Conservation (phyloP, 1,140 invertebrate species). For the Drosophila trapezifrons region DNA sequence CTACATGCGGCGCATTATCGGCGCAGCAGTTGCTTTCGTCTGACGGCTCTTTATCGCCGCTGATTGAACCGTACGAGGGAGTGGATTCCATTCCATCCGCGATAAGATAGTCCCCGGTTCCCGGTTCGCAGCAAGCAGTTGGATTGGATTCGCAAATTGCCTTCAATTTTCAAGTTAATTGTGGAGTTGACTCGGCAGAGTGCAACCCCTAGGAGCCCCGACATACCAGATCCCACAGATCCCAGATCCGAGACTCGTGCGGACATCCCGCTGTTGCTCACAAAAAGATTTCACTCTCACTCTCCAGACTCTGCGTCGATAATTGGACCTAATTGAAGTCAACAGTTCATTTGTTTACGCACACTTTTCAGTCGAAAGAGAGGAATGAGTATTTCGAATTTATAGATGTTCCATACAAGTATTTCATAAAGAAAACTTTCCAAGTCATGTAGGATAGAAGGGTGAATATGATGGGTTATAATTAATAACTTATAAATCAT, state of each 20-base stretch:
- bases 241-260: constrained; percentile 35
- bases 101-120: constrained; percentile 58
- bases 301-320: constrained; percentile 63
- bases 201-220: constrained; percentile 40
- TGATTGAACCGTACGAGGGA: constrained; percentile 56
- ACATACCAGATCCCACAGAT: constrained; percentile 6
- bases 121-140: constrained; percentile 1
- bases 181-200: constrained; percentile 57
- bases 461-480: not conserved
- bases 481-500: not conserved
- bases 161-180: constrained; percentile 62
- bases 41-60: constrained; percentile 60
- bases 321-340: constrained; percentile 79
- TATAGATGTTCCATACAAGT: not conserved
- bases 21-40: constrained; percentile 42
- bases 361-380: constrained; percentile 46
- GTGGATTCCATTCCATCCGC: constrained; percentile 17
- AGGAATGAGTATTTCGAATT: constrained; percentile 15
- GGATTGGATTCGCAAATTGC: constrained; percentile 61
- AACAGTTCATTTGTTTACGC: constrained; percentile 71
- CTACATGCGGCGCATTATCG: constrained; percentile 43
- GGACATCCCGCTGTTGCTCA: constrained; percentile 38
- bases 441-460: not conserved
- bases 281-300: constrained; percentile 48
- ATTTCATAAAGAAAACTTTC: not conserved